These are phyloP conservation scores for Arizona elegans DNA, from an alignment of 2,113 vertebrate species.

Conservation along the genomic window DNA sequence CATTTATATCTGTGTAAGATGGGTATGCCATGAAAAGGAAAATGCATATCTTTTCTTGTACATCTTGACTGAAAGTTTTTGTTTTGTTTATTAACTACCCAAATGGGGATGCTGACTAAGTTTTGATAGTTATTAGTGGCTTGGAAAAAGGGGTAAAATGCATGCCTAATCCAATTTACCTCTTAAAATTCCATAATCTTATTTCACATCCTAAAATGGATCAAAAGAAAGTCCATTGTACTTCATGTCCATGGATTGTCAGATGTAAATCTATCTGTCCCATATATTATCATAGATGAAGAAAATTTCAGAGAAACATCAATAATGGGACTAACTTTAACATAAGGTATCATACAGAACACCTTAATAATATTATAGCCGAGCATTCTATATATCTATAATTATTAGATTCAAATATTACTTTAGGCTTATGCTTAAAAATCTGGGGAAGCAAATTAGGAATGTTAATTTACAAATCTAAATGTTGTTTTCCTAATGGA, in stretches of 20 bases:
- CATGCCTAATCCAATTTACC: neutral
- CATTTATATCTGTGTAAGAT: neutral
- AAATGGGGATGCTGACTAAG: neutral
- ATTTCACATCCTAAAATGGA: neutral
- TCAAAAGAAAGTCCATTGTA: neutral
- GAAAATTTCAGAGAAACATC: neutral
- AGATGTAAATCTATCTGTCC: neutral
- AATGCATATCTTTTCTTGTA: neutral
- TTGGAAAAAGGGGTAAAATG: neutral
- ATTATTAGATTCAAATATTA: neutral
- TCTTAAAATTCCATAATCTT: neutral
- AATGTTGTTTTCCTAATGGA: neutral
- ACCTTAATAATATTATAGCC: neutral
- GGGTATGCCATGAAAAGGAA: neutral
- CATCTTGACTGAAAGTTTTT: neutral
- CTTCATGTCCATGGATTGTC: neutral
- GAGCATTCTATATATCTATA: neutral
- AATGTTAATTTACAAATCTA: neutral
- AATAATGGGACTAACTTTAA: neutral
- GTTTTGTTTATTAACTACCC: neutral
- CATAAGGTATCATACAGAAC: neutral
- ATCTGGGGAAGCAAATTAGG: neutral
- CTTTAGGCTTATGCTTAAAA: neutral
- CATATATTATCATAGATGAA: neutral
- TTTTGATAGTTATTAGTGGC: neutral